A percentile compares a stretch with the other conserved stretches of the same genome.
These are phyloP conservation scores for Mus caroli DNA, from an alignment of 2,797 vertebrate genomes.

Conservation along the genomic window DNA sequence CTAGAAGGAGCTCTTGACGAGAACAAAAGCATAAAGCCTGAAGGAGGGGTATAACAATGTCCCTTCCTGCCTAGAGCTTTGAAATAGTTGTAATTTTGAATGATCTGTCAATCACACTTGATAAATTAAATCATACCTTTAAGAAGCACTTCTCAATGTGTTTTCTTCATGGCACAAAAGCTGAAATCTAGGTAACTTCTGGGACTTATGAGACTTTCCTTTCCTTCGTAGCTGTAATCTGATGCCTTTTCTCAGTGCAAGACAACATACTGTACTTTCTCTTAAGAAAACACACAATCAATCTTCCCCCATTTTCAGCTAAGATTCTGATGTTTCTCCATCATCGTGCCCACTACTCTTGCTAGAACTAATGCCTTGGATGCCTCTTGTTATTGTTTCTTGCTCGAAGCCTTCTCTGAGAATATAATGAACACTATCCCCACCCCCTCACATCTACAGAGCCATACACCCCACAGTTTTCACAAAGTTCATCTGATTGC, in stretches of 20 bases:
- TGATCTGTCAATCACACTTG: slow-evolving; percentile 58
- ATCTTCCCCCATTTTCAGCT: not conserved
- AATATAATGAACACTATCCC: not conserved
- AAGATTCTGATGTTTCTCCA: not conserved
- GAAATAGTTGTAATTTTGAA: slow-evolving; percentile 47
- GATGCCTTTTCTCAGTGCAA: slow-evolving; percentile 10
- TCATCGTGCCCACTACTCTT: not conserved
- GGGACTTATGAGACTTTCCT: slow-evolving; percentile 16
- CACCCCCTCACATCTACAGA: not conserved
- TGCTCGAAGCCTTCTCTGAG: slow-evolving; percentile 5
- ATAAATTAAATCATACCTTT: slow-evolving; percentile 58
- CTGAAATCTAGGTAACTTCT: slow-evolving; percentile 48
- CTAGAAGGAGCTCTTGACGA: slow-evolving; percentile 44
- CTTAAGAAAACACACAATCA: not conserved
- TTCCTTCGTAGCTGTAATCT: not conserved
- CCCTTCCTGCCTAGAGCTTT: slow-evolving; percentile 54
- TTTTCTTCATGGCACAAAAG: slow-evolving; percentile 59
- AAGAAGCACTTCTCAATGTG: not conserved
- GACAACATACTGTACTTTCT: not conserved
- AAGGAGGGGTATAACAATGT: not conserved
- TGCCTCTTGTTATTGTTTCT: not conserved
- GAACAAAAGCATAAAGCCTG: not conserved
- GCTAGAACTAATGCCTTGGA: not conserved
- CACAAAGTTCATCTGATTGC: not conserved
- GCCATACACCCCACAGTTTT: not conserved